phyloP scores from a whole-genome alignment of 2,888 invertebrate species.

The Orthosia cruda region DNA sequence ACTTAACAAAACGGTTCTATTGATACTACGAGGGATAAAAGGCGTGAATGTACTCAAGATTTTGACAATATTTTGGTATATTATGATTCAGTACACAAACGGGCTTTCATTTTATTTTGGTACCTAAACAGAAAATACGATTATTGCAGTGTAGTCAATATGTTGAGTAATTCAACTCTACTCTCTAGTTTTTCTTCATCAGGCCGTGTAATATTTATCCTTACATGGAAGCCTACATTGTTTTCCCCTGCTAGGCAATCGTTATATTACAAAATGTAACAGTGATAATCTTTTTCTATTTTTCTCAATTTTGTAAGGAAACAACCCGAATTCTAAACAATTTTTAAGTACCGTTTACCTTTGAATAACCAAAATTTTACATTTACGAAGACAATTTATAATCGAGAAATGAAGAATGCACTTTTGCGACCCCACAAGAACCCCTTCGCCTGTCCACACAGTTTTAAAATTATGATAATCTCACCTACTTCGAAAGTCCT shows the following conservation, averaged over 20 bases:
- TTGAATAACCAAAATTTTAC: too few species aligned
- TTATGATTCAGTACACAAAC: not conserved
- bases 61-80: constrained; percentile 37
- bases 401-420: not conserved
- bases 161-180: not conserved
- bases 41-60: constrained; percentile 25
- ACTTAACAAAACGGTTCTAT: constrained; percentile 36
- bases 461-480: constrained; percentile 36
- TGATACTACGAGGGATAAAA: constrained; percentile 27
- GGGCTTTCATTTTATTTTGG: not conserved
- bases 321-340: too few species aligned
- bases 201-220: too few species aligned
- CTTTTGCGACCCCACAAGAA: not conserved
- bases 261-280: too few species aligned
- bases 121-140: not conserved
- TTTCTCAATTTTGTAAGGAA: too few species aligned
- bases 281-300: too few species aligned
- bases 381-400: too few species aligned
- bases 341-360: too few species aligned
- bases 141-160: not conserved
- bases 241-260: too few species aligned
- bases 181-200: too few species aligned
- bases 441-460: not conserved
- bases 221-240: too few species aligned
- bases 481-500: constrained; percentile 45